These are phyloP conservation scores for Caretta caretta DNA, from an alignment of 2,113 vertebrate species.

Conservation along the genomic window DNA sequence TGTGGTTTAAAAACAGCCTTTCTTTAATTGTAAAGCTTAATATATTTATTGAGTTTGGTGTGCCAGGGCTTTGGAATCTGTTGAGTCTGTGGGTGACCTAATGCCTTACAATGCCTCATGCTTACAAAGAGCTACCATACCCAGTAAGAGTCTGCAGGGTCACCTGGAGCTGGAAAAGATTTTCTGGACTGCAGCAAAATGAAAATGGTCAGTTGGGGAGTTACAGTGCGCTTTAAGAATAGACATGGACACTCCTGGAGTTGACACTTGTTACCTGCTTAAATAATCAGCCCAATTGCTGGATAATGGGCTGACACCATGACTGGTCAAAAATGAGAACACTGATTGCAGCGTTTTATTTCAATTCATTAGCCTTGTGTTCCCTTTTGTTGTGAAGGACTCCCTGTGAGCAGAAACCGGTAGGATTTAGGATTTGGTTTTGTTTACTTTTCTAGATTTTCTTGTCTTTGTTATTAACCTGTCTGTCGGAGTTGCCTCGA, in stretches of 20 bases:
- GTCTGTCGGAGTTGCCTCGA: neutral
- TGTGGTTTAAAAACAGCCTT: neutral
- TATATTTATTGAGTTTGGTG: neutral
- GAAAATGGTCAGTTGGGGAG: neutral
- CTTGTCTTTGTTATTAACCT: neutral
- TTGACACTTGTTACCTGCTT: neutral
- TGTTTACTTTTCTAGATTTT: neutral
- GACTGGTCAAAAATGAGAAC: neutral
- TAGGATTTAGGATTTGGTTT: neutral
- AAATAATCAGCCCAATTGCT: neutral
- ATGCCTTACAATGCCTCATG: neutral
- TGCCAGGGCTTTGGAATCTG: neutral
- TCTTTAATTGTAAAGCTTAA: neutral
- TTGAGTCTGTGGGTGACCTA: neutral
- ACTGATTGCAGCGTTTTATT: neutral
- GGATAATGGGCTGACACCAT: neutral
- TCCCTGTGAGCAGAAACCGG: neutral
- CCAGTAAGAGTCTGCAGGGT: neutral
- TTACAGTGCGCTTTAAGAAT: neutral
- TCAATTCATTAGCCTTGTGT: neutral
- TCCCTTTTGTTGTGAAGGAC: neutral
- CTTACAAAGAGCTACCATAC: neutral
- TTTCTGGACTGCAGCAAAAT: neutral
- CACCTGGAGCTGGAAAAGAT: neutral
- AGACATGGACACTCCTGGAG: too few species aligned